Evolutionary conservation across 2,888 invertebrate species (phyloP).

Genomic region (Torymus aiolomorphi): DNA sequence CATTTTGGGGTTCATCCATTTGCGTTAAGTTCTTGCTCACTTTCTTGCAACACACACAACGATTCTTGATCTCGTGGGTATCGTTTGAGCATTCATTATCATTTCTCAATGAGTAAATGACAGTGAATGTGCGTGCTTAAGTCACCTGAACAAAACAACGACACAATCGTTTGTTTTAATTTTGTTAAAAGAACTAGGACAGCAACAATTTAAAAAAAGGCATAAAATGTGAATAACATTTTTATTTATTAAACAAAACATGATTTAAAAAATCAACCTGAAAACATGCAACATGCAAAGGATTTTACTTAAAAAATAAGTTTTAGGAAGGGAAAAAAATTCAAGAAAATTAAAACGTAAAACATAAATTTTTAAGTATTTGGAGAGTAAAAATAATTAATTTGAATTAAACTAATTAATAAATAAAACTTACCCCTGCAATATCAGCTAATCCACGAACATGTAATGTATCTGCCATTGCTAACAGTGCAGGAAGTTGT

Average conservation of each 20-base stretch:
- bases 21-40: conserved; percentile 71
- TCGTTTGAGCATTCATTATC: conserved; percentile 75
- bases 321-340: conserved; percentile 14
- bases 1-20: conserved; percentile 75
- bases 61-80: conserved; percentile 76
- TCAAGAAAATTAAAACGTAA: conserved; percentile 24
- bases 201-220: conserved; percentile 48
- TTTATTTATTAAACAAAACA: conserved; percentile 43
- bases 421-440: conserved; percentile 80
- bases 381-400: background rate
- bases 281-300: conserved; percentile 54
- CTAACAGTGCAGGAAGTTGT: conserved; percentile 85
- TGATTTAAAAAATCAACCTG: conserved; percentile 35
- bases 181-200: conserved; percentile 56
- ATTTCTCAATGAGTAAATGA: conserved; percentile 67
- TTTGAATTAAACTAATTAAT: conserved; percentile 1
- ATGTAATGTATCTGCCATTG: conserved; percentile 87
- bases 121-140: conserved; percentile 70
- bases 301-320: conserved; percentile 23
- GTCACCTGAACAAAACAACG: conserved; percentile 76
- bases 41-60: conserved; percentile 75
- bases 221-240: conserved; percentile 34
- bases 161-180: conserved; percentile 64
- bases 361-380: conserved; percentile 24
- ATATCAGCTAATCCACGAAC: conserved; percentile 89